Percentiles rank a stretch among this genome's conserved stretches.
These are phyloP conservation scores for Phymastichus coffea DNA, from an alignment of 1,140 invertebrate genomes.

Conservation along the genomic window DNA sequence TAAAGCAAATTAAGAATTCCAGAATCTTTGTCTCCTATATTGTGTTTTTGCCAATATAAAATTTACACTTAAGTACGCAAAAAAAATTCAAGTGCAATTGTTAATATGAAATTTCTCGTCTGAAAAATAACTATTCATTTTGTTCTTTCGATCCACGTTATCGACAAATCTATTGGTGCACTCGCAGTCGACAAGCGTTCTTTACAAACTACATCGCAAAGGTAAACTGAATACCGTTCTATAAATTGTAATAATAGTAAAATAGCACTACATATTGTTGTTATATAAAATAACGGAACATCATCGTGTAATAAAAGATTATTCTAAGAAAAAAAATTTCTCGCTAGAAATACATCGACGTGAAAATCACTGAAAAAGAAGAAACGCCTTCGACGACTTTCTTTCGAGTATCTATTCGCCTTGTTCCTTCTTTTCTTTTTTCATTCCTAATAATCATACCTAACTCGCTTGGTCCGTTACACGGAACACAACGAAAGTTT, in stretches of 20 bases:
- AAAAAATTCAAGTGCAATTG: not conserved
- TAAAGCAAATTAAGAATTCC: conserved; percentile 24
- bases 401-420: not conserved
- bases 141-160: conserved; percentile 2
- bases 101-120: conserved; percentile 7
- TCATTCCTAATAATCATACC: conserved; percentile 2
- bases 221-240: conserved; percentile 15
- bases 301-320: conserved; percentile 21
- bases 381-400: not conserved
- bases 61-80: conserved; percentile 25
- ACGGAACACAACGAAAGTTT: conserved; percentile 28
- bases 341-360: conserved; percentile 2
- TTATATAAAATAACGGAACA: conserved; percentile 25
- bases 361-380: conserved; percentile 23
- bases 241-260: conserved; percentile 24
- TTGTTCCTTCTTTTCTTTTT: not conserved
- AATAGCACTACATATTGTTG: not conserved
- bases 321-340: not conserved
- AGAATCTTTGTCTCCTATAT: not conserved
- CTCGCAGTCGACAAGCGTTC: not conserved
- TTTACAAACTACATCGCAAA: conserved; percentile 12
- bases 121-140: conserved; percentile 12
- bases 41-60: conserved; percentile 3
- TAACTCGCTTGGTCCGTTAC: conserved; percentile 19
- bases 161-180: conserved; percentile 11